Conservation (phyloP, 1,140 invertebrate species). For the Apis mellifera region DNA sequence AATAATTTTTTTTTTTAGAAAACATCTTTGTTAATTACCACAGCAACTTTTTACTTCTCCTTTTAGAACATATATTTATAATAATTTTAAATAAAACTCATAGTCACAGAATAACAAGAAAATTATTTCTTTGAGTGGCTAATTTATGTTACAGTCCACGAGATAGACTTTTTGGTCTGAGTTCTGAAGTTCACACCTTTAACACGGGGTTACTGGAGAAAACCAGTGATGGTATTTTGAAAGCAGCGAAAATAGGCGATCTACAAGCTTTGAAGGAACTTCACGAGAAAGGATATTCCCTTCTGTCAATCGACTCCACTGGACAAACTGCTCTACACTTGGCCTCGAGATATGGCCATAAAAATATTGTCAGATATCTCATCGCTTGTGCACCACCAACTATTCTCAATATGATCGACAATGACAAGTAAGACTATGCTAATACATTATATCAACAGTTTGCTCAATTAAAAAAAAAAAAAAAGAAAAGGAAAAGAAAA, state of each 20-base stretch:
- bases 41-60: background rate
- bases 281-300: conserved; percentile 90
- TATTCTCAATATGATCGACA: conserved; percentile 93
- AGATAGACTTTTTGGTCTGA: conserved; percentile 77
- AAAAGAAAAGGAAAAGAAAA: no score
- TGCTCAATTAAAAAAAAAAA: background rate
- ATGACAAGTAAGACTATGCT: conserved; percentile 87
- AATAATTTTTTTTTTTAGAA: no score
- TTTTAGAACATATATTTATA: no score
- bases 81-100: background rate
- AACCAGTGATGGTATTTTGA: conserved; percentile 90
- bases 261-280: conserved; percentile 89
- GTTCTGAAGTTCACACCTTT: conserved; percentile 77
- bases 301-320: conserved; percentile 91
- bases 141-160: conserved; percentile 70
- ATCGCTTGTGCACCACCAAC: conserved; percentile 91
- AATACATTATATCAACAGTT: background rate
- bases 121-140: background rate
- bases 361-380: conserved; percentile 94
- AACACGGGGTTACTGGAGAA: conserved; percentile 87
- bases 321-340: conserved; percentile 96
- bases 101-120: background rate
- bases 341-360: conserved; percentile 92
- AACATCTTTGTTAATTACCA: no score
- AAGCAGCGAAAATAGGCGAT: conserved; percentile 90